phyloP scores from a whole-genome alignment of 2,797 vertebrate species.

The Syndactyla subalaris region DNA sequence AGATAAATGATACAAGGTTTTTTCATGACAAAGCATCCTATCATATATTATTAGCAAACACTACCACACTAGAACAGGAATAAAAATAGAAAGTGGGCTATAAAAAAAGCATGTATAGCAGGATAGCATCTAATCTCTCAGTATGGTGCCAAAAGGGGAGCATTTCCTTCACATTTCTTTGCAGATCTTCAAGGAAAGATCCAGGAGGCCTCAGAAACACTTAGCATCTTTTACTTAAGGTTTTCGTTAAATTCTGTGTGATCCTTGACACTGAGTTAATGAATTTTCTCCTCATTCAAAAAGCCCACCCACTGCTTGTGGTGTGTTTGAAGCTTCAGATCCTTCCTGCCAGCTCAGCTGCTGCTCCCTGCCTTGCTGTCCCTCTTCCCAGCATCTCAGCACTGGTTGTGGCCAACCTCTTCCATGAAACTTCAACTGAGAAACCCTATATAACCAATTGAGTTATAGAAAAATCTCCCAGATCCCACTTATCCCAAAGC shows the following conservation, averaged over 20 bases:
- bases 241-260: neutral
- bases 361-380: neutral
- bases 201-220: conserved; percentile 3
- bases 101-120: conserved; percentile 61
- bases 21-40: conserved; percentile 70
- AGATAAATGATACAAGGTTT: conserved; percentile 65
- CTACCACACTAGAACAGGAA: conserved; percentile 46
- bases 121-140: conserved; percentile 56
- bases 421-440: neutral
- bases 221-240: conserved; percentile 40
- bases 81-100: conserved; percentile 67
- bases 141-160: conserved; percentile 26
- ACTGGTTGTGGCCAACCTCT: rapidly evolving
- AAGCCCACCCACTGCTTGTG: neutral
- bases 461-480: neutral
- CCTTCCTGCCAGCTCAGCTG: neutral
- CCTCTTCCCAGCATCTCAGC: neutral
- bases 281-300: conserved; percentile 40
- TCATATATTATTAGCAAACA: conserved; percentile 69
- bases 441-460: neutral
- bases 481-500: neutral
- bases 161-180: conserved; percentile 42
- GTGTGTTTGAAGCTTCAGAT: conserved; percentile 2
- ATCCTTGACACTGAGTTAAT: conserved; percentile 52
- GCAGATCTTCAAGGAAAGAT: conserved; percentile 42